phyloP scores from a whole-genome alignment of 1,140 invertebrate genomes.

The Diprion similis region DNA sequence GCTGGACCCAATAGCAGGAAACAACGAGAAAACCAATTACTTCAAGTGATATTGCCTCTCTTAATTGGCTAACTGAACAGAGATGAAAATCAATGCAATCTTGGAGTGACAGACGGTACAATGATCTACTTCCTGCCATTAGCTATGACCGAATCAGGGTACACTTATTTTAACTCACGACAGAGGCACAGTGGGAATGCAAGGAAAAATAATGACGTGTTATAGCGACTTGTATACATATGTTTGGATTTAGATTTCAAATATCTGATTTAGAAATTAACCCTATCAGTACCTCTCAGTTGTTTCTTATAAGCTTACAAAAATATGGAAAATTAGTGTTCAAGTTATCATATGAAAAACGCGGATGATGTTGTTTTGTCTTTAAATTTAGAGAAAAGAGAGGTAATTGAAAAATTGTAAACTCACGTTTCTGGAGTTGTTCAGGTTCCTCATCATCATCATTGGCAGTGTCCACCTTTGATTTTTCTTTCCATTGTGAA shows the following conservation, averaged over 20 bases:
- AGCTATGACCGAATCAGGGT: constrained; percentile 38
- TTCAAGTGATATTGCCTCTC: not conserved
- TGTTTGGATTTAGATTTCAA: too few relatives aligned
- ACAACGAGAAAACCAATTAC: too few relatives aligned
- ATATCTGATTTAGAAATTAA: too few relatives aligned
- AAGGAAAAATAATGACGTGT: constrained; percentile 29
- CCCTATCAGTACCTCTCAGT: too few relatives aligned
- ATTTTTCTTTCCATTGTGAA: constrained; percentile 85
- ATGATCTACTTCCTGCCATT: constrained; percentile 50
- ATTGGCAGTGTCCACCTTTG: constrained; percentile 70
- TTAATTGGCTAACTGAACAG: not conserved
- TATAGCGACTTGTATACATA: not conserved
- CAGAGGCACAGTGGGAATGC: constrained; percentile 34
- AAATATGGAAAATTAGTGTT: too few relatives aligned
- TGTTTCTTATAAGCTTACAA: too few relatives aligned
- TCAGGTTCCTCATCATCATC: constrained; percentile 69
- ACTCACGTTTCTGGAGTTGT: constrained; percentile 46
- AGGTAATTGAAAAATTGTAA: not conserved
- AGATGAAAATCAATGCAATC: not conserved
- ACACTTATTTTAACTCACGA: constrained; percentile 43
- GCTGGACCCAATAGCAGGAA: too few relatives aligned
- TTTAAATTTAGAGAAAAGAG: not conserved
- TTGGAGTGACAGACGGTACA: constrained; percentile 41
- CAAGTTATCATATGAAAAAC: too few relatives aligned
- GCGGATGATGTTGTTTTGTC: not conserved